Evolutionary conservation across 1,140 invertebrate species (phyloP).

Genomic region (Caenorhabditis remanei): DNA sequence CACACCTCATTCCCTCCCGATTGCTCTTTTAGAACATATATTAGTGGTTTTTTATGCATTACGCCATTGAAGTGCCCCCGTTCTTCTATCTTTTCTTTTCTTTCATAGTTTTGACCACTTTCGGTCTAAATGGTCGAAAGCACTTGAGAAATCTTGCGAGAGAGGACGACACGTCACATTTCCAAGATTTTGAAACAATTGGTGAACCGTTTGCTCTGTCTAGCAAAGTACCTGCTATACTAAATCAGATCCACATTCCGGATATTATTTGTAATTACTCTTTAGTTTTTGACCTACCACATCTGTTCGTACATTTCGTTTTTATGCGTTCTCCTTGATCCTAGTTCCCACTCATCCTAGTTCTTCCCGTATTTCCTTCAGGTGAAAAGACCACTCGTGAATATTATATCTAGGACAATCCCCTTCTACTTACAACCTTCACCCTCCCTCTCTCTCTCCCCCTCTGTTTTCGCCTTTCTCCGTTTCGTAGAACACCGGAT

Average conservation of each 20-base stretch:
- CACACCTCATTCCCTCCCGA: background rate
- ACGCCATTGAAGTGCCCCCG: conserved; percentile 40
- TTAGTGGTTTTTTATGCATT: conserved; percentile 46
- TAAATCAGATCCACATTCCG: too few species aligned
- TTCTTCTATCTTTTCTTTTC: conserved; percentile 8
- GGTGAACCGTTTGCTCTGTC: background rate
- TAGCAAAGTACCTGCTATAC: too few species aligned
- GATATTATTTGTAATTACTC: too few species aligned
- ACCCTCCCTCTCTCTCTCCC: background rate
- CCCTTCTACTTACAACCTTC: conserved; percentile 43
- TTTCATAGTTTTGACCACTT: conserved; percentile 37
- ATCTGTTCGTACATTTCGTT: background rate
- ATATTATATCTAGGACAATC: conserved; percentile 56
- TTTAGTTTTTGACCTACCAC: background rate
- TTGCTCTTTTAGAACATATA: conserved; percentile 52
- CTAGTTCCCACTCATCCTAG: background rate
- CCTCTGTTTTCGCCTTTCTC: background rate
- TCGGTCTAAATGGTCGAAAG: background rate
- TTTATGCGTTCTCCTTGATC: conserved; percentile 14
- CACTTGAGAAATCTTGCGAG: conserved; percentile 4
- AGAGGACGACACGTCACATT: background rate
- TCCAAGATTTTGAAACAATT: conserved; percentile 26
- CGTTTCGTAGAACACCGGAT: conserved; percentile 25
- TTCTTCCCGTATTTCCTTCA: background rate
- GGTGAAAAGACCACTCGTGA: conserved; percentile 52